Evolutionary conservation across 2,797 vertebrate species (phyloP).

Genomic region (Botia kubotai): DNA sequence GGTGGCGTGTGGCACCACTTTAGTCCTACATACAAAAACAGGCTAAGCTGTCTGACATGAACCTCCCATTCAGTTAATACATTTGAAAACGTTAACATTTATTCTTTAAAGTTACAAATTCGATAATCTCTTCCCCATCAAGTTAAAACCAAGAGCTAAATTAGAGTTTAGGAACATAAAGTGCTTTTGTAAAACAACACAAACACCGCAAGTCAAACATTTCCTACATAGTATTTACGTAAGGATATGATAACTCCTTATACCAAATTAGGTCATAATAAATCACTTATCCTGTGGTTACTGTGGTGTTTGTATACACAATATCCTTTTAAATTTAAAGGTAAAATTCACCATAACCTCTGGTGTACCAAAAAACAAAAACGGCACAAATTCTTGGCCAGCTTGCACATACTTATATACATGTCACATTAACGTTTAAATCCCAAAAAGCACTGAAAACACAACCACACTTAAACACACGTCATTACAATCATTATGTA

Average conservation of each 20-base stretch:
- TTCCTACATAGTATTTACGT: constrained; percentile 45
- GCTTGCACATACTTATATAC: constrained; percentile 81
- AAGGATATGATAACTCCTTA: constrained; percentile 47
- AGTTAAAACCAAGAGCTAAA: constrained; percentile 72
- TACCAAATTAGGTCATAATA: constrained; percentile 12
- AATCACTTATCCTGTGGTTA: constrained; percentile 23
- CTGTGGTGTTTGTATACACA: constrained; percentile 72
- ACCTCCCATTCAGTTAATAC: constrained; percentile 62
- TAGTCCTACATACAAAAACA: constrained; percentile 79
- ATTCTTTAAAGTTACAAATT: constrained; percentile 64
- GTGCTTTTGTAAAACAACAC: constrained; percentile 79
- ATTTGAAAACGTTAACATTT: constrained; percentile 51
- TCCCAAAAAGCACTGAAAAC: constrained; percentile 83
- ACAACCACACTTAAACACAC: constrained; percentile 83
- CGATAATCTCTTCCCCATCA: constrained; percentile 66
- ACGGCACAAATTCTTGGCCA: constrained; percentile 76
- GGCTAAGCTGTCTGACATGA: constrained; percentile 74
- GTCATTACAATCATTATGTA: constrained; percentile 76
- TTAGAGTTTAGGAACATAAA: constrained; percentile 78
- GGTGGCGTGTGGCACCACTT: constrained; percentile 76
- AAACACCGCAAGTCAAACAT: constrained; percentile 65
- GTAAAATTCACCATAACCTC: constrained; percentile 76
- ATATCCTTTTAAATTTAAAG: constrained; percentile 64
- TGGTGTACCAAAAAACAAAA: constrained; percentile 60
- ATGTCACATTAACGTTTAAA: constrained; percentile 81